These are phyloP conservation scores for Corapipo altera DNA, from an alignment of 2,113 vertebrate species.

Conservation along the genomic window DNA sequence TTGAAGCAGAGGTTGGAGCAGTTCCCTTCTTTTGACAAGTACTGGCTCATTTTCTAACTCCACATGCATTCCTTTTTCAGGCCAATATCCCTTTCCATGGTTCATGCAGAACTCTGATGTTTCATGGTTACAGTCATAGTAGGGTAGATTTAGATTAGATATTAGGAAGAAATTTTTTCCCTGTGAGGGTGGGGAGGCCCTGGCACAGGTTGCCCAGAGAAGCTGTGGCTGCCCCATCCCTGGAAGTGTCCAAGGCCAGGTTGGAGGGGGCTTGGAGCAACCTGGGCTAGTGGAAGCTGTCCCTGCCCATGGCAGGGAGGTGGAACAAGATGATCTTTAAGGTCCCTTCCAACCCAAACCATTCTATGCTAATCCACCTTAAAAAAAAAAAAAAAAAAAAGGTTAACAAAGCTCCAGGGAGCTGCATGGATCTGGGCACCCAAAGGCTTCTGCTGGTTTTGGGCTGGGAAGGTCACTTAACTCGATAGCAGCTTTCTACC, in stretches of 20 bases:
- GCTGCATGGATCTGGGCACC: neutral
- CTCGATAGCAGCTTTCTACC: neutral
- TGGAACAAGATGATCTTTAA: neutral
- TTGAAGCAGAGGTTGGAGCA: neutral
- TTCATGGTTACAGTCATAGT: neutral
- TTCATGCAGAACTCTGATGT: neutral
- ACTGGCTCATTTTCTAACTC: neutral
- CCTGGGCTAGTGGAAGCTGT: rapidly evolving
- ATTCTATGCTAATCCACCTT: neutral
- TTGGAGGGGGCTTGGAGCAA: rapidly evolving
- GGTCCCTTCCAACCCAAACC: neutral
- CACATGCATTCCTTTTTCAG: neutral
- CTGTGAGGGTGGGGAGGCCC: neutral
- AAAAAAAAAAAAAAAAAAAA: neutral
- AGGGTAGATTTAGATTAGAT: neutral
- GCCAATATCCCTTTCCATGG: neutral
- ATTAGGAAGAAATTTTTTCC: neutral
- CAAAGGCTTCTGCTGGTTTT: neutral
- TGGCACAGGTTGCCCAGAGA: neutral
- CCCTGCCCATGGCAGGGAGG: neutral
- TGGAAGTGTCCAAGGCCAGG: neutral
- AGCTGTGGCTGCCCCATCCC: neutral
- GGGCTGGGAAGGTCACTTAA: neutral
- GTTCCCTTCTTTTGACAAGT: neutral
- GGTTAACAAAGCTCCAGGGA: neutral